A percentile compares a stretch with the other conserved stretches of the same genome.
These are phyloP conservation scores for Ochotona curzoniae DNA, from an alignment of 2,113 vertebrate species.

Conservation along the genomic window DNA sequence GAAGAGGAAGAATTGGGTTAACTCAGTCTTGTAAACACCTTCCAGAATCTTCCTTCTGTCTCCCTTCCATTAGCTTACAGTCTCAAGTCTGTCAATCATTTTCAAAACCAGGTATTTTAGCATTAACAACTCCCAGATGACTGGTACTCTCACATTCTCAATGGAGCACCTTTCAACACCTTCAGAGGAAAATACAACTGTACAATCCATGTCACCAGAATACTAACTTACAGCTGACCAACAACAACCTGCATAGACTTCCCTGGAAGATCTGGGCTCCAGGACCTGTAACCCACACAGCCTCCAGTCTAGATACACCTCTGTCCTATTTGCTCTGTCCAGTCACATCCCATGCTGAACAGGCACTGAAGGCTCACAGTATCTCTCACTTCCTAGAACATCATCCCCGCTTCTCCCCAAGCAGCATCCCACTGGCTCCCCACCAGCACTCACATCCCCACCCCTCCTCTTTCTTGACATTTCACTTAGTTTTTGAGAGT, in stretches of 20 bases:
- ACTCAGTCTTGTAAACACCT: not conserved
- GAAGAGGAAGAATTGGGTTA: not conserved
- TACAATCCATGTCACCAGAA: not conserved
- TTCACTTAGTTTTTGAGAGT: constrained; percentile 33
- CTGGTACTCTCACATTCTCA: constrained; percentile 25
- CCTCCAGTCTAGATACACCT: not conserved
- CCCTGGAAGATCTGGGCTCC: not conserved
- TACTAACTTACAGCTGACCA: not conserved
- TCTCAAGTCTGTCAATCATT: not conserved
- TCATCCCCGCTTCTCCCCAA: not conserved
- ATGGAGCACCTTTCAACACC: not conserved
- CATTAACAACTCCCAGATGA: constrained; percentile 19
- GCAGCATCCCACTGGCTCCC: not conserved
- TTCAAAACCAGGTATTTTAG: not conserved
- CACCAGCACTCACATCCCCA: not conserved
- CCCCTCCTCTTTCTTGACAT: not conserved
- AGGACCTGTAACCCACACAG: not conserved
- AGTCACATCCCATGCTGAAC: not conserved
- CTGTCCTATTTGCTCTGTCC: not conserved
- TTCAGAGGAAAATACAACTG: constrained; percentile 7
- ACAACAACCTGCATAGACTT: not conserved
- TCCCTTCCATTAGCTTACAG: constrained; percentile 13
- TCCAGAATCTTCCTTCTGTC: not conserved
- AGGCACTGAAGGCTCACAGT: not conserved
- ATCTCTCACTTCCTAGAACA: not conserved